Conservation (phyloP, 2,888 invertebrate genomes). For the Tromatobia lineatoria region DNA sequence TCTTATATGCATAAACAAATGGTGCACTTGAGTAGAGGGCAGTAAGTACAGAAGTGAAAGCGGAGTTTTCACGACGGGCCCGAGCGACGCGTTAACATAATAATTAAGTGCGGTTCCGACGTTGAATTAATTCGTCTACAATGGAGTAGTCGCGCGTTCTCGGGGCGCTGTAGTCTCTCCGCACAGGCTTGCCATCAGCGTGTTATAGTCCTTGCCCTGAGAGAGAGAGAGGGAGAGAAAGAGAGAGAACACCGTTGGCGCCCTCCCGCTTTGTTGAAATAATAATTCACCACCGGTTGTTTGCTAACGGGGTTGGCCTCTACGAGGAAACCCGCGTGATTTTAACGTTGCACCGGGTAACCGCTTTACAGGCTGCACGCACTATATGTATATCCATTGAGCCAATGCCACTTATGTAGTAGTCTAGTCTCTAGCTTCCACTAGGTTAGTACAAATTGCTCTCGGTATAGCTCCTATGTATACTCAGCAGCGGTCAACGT, state of each 20-base stretch:
- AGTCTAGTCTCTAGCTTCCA: conserved; percentile 17
- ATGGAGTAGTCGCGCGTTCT: conserved; percentile 72
- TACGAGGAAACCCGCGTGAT: conserved; percentile 63
- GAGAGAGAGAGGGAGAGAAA: not conserved
- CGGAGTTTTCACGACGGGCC: conserved; percentile 42
- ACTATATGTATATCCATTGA: conserved; percentile 31
- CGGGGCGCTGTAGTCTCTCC: conserved; percentile 47
- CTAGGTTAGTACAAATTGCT: conserved; percentile 4
- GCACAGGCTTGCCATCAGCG: too few species aligned
- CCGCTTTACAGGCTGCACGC: conserved; percentile 59
- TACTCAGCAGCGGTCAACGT: conserved; percentile 12
- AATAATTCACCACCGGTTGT: conserved; percentile 79
- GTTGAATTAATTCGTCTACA: conserved; percentile 78
- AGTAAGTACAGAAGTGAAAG: conserved; percentile 40
- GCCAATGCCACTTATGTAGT: conserved; percentile 38
- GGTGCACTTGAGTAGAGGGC: conserved; percentile 58
- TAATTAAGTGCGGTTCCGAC: conserved; percentile 75
- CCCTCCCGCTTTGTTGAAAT: conserved; percentile 72
- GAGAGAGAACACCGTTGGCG: conserved; percentile 60
- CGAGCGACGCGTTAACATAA: conserved; percentile 72
- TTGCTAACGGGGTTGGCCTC: conserved; percentile 77
- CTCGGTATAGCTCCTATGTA: conserved; percentile 7
- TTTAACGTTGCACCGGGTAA: conserved; percentile 67
- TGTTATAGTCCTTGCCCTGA: not conserved
- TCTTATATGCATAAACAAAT: conserved; percentile 65